Base-by-base conservation (phyloP, 2,888 invertebrate genomes). In the Antitype chi region DNA sequence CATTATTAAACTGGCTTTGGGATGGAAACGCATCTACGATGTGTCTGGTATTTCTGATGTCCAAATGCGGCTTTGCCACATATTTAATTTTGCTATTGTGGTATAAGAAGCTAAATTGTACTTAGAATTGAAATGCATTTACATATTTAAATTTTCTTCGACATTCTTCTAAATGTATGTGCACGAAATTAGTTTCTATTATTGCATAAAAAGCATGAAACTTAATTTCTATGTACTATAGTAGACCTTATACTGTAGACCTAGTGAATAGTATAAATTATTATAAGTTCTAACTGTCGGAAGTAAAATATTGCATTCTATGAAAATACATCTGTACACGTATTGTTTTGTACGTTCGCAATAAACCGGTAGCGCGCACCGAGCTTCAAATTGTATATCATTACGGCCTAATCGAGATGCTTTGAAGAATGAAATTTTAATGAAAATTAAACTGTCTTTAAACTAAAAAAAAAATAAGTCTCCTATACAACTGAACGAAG, bases 301-400 rank as follows among this genome's bases (percentile, higher is more conserved):
- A 9, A 73, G 47, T 70, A 82, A 91, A 91, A 92, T 92, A 92
- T 90, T 86, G 92, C 88, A 93, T 94, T 93, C 92, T 94, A 92
- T 93, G 92, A 92, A 92, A 84, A 85, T 80, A 81, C 80, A 85
- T 81, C 80, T 82, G 73, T 76, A 75, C 74, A 87, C 86, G 57
- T 79, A 69, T 77, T 77, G 83, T 38, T 81, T 85, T 79, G 67
- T 78, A 77, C 17, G 52, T 47, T 70, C 47, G 66, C 69, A 78
- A 49, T 59, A 81, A 85, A 84, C 79, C 71, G 74, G 72, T 74
- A 78, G 78, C 76, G 87, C 84, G 73, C 79, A 81, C 67, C 43
- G 28, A 43, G 78, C 86, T 85, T 84, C 25, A 64, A 52, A 59
- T 63, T 82, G 60, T 64, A 11, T 52, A 28, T n/a, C 20, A 70